Base-by-base conservation (phyloP, 1,140 invertebrate genomes). In the Mylabris phalerata region DNA sequence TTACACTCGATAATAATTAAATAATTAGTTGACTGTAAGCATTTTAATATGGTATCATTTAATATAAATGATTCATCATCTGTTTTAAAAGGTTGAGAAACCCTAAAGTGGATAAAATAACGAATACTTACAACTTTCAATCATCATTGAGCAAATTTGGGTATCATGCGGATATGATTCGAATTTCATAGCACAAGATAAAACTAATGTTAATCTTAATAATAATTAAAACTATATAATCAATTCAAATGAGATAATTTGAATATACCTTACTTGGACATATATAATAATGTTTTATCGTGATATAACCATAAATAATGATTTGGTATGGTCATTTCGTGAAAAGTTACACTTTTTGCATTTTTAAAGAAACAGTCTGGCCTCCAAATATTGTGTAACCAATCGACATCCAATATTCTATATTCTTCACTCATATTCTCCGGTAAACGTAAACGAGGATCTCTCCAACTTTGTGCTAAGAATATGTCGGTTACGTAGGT, bases 361-460 rank as follows among this genome's bases (percentile, higher is more conserved):
- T 94, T 94, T 76, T 93, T 93, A 72, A 94, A 93, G 77, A 94
- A 93, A 72, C 89, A 92, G 75, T 94, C 92, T 0, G 92, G 92
- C 54, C 90, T 80, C 92, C 92, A 94, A 72, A 94, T 93, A 71
- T 84, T 88, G 73, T 92, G 88, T 63, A 94, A 75, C 91, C 91
- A 94, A 64, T 90, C 88, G 19, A 94, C 90, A 71, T 93, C 90
- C 50, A 94, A 77, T 68, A 93, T 91, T 56, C 92, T 79, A 73
- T 94, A 94, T 66, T 93, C 90, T 71, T 92, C 89, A 56, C 89
- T 92, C 92, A 93, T 94, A 73, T 93, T 93, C 73, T 92, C 90
- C 32, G 90, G 90, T 54, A 93, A 76, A 55, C 90, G 82, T 41
- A 93, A 78, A 54, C 91, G 80, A 57, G 89, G 88, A 77, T 94